Conservation (phyloP, 2,797 vertebrate species). For the Eurystomus glaucurus region DNA sequence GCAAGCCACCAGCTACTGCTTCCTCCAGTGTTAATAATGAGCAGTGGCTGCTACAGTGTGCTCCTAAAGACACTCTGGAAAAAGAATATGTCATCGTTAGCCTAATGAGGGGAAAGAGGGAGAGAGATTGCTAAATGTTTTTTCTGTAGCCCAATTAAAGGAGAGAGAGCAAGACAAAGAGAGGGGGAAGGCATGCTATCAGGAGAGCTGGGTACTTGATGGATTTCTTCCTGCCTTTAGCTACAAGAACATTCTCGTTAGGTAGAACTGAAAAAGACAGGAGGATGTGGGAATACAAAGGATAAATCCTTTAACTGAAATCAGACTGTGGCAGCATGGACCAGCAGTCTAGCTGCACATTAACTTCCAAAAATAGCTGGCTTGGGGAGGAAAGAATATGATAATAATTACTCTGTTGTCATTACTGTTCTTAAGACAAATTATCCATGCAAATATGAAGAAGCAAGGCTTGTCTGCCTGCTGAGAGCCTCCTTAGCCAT, state of each 20-base stretch:
- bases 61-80: conserved; percentile 42
- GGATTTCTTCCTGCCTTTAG: conserved; percentile 52
- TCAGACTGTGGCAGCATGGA: background rate
- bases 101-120: conserved; percentile 57
- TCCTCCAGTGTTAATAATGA: conserved; percentile 42
- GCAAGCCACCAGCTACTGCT: background rate
- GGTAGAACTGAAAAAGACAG: conserved; percentile 29
- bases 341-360: background rate
- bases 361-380: background rate
- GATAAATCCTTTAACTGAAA: conserved; percentile 31
- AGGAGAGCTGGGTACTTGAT: conserved; percentile 13
- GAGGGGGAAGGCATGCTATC: background rate
- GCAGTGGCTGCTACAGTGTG: background rate
- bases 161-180: background rate
- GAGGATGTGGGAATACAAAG: background rate
- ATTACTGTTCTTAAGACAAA: conserved; percentile 9
- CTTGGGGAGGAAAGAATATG: background rate
- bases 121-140: conserved; percentile 60
- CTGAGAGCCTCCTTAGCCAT: background rate
- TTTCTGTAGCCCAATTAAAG: conserved; percentile 55
- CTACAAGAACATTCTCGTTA: conserved; percentile 19
- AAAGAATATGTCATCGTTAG: conserved; percentile 53
- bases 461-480: background rate
- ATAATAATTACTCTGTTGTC: background rate
- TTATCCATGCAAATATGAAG: background rate